These are phyloP conservation scores for Parthenolecanium corni DNA, from an alignment of 2,888 invertebrate species.

Conservation along the genomic window DNA sequence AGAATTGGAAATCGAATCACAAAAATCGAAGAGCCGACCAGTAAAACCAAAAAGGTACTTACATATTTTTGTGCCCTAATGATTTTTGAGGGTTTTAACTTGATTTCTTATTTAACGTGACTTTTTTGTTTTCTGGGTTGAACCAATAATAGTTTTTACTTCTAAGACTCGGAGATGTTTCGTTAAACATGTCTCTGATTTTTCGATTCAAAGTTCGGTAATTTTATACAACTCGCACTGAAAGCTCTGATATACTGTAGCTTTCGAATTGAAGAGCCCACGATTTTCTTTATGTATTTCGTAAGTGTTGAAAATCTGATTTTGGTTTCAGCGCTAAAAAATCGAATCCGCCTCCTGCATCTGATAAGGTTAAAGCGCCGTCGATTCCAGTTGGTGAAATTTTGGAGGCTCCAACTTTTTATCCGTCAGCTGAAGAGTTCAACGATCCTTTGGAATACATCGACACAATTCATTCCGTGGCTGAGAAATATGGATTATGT, in stretches of 20 bases:
- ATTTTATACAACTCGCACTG: no score
- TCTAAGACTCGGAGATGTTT: no score
- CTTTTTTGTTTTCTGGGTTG: no score
- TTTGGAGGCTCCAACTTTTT: conserved; percentile 61
- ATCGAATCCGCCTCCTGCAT: neutral
- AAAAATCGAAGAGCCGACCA: neutral
- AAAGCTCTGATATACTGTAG: no score
- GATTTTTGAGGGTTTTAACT: neutral
- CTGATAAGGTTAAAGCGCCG: neutral
- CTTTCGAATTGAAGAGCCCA: no score
- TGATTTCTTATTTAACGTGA: no score
- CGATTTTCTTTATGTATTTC: neutral
- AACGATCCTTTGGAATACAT: conserved; percentile 76
- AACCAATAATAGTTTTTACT: no score
- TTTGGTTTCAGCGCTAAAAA: neutral
- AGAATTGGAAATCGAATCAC: neutral
- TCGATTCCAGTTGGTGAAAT: conserved; percentile 30
- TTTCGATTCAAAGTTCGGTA: no score
- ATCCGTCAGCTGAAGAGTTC: conserved; percentile 72
- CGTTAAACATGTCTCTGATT: no score
- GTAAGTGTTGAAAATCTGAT: no score
- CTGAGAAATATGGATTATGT: conserved; percentile 74
- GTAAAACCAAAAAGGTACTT: neutral
- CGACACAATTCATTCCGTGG: conserved; percentile 60
- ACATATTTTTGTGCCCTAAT: no score